These are phyloP conservation scores for Halyomorpha halys DNA, from an alignment of 1,140 invertebrate genomes.

Conservation along the genomic window DNA sequence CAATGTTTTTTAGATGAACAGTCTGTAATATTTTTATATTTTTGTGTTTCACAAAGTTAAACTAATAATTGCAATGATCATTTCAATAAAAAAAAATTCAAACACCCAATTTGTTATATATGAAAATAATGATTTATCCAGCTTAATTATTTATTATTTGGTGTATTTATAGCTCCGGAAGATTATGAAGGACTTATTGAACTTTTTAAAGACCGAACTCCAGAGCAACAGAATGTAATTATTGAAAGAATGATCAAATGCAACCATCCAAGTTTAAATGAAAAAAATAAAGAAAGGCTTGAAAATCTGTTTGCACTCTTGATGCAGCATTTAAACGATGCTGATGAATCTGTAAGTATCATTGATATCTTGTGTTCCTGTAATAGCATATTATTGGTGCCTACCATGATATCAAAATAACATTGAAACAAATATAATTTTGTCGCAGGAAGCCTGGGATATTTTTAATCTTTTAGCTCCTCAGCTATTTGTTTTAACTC, in stretches of 20 bases:
- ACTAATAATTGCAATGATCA: too few relatives aligned
- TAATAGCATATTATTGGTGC: too few relatives aligned
- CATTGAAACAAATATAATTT: not conserved
- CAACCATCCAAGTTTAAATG: slow-evolving; percentile 64
- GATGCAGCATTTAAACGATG: slow-evolving; percentile 62
- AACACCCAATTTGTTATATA: too few relatives aligned
- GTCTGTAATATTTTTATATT: too few relatives aligned
- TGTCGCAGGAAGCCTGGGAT: slow-evolving; percentile 31
- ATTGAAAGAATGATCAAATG: slow-evolving; percentile 75
- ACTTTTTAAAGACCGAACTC: slow-evolving; percentile 48
- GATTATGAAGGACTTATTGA: slow-evolving; percentile 54
- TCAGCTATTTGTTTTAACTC: slow-evolving; percentile 60
- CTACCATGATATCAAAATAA: too few relatives aligned
- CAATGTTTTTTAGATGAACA: too few relatives aligned
- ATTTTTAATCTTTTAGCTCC: slow-evolving; percentile 45
- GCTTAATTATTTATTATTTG: slow-evolving; percentile 21
- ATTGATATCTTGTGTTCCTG: too few relatives aligned
- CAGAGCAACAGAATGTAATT: slow-evolving; percentile 54
- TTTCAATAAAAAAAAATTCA: too few relatives aligned
- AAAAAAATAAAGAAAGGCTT: slow-evolving; percentile 65
- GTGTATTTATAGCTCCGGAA: slow-evolving; percentile 43
- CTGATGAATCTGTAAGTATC: slow-evolving; percentile 37
- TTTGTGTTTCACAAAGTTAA: too few relatives aligned
- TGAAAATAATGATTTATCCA: not conserved
- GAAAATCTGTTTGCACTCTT: slow-evolving; percentile 59